Base-by-base conservation (phyloP, 2,888 invertebrate species). In the Drepana falcataria region DNA sequence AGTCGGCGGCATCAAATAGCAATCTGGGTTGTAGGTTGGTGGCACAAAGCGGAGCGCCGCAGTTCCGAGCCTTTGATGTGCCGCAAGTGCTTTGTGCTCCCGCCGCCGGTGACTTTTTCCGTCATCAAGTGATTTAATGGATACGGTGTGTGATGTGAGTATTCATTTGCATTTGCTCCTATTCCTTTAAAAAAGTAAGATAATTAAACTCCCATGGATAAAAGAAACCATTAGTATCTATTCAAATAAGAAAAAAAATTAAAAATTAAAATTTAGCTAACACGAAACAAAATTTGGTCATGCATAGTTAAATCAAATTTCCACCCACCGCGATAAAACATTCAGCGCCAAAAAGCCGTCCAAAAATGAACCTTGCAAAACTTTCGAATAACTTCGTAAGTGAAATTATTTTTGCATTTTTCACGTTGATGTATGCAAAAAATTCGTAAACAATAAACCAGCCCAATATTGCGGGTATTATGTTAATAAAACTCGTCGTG, bases 401-500 rank as follows among this genome's bases (percentile, higher is more conserved):
- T 54, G 35, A 21, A 53, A 48, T 44, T 33, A 48, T 56, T 53
- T 44, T 49, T 35, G 53, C 53, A 53, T 51, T 40, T 35, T 41
- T 47, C 40, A 37, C 48, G 47, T 35, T 44, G 41, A 51, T 49
- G 51, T 51, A 49, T 35, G 53, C 51, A 51, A 48, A 51, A 41
- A 48, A 55, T 55, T 55, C 55, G 55, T 55, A 57, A 57, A 57
- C 55, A 57, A 57, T 53, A 53, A 35, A n/a, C 47, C 40, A 7
- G 53, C 48, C 37, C n/a, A 48, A 48, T 48, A 48, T 53, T 51
- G 51, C 51, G 68, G 66, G 68, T 64, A 75, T 77, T 77, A 77
- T 75, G 76, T 64, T 71, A 77, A 77, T 75, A 75, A 68, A 73
- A 68, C 66, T 72, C 68, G 65, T 48, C 61, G 63, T 61, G 59